phyloP scores from a whole-genome alignment of 2,113 vertebrate species.

The Cyprinodon variegatus region DNA sequence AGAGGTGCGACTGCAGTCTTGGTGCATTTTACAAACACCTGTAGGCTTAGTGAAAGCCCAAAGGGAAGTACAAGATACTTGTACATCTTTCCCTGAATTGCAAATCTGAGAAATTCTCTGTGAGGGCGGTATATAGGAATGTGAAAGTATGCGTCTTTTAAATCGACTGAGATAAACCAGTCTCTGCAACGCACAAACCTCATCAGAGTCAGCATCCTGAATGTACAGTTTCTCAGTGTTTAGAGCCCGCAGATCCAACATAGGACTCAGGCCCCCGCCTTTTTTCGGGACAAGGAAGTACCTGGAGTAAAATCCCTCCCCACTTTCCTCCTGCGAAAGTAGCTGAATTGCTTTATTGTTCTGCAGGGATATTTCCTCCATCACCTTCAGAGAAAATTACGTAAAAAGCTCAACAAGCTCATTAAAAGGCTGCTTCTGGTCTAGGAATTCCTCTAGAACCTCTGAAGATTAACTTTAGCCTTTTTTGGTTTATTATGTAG shows the following conservation, averaged over 20 bases:
- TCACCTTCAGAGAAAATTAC: no score
- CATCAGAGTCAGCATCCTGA: conserved; percentile 6
- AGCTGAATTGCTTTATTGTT: no score
- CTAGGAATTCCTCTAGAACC: no score
- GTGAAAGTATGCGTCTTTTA: neutral
- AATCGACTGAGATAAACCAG: neutral
- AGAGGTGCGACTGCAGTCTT: no score
- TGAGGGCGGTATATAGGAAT: neutral
- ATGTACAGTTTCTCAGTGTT: neutral
- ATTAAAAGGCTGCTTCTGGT: no score
- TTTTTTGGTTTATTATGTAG: no score
- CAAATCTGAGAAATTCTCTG: neutral
- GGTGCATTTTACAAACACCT: no score
- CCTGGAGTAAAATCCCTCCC: neutral
- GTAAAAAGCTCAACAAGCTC: no score
- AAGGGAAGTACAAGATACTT: neutral
- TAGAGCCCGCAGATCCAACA: neutral
- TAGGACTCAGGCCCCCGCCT: neutral
- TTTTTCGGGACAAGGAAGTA: conserved; percentile 2
- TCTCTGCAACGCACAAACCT: neutral
- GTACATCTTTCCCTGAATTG: neutral
- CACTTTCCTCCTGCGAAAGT: no score
- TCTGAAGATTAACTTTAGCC: no score
- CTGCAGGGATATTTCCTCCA: no score
- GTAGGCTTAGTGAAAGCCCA: no score